Percentiles rank a stretch among this genome's conserved stretches.
Conservation (phyloP, 2,888 invertebrate genomes). For the Acanthoscelides obtectus region DNA sequence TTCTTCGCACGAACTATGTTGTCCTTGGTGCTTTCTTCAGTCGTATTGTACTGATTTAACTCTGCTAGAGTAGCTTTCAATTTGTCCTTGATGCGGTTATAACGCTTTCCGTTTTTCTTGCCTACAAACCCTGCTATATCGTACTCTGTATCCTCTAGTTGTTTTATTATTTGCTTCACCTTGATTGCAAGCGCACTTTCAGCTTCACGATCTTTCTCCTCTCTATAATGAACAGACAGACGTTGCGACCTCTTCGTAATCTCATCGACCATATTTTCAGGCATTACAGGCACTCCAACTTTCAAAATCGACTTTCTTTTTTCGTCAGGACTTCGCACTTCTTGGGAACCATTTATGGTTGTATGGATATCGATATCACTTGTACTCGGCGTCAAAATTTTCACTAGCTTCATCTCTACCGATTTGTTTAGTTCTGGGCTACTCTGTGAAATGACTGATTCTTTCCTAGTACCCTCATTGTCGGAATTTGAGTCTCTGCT, state of each 20-base stretch:
- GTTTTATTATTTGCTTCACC: constrained; percentile 21
- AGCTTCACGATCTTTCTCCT: not conserved
- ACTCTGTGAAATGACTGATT: constrained; percentile 3
- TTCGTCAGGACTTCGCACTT: constrained; percentile 13
- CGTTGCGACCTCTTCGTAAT: constrained; percentile 15
- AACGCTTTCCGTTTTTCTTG: constrained; percentile 25
- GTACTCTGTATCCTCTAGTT: constrained; percentile 22
- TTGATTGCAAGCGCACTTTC: constrained; percentile 7
- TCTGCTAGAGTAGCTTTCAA: constrained; percentile 18
- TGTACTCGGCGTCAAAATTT: constrained; percentile 15
- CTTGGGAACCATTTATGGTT: not conserved
- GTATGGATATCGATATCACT: constrained; percentile 9
- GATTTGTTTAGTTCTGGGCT: constrained; percentile 20
- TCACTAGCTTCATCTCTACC: constrained; percentile 27
- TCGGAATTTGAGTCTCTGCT: not conserved
- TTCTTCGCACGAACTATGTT: constrained; percentile 23
- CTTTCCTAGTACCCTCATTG: constrained; percentile 9
- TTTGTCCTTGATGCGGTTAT: constrained; percentile 22
- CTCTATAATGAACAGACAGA: constrained; percentile 11
- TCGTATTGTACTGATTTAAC: constrained; percentile 16
- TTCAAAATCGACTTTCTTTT: constrained; percentile 30
- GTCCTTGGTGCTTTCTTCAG: constrained; percentile 24
- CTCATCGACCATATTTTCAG: constrained; percentile 26
- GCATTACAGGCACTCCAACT: constrained; percentile 31
- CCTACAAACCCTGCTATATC: constrained; percentile 26